phyloP scores from a whole-genome alignment of 1,140 invertebrate species.

The Bombus ignitus region DNA sequence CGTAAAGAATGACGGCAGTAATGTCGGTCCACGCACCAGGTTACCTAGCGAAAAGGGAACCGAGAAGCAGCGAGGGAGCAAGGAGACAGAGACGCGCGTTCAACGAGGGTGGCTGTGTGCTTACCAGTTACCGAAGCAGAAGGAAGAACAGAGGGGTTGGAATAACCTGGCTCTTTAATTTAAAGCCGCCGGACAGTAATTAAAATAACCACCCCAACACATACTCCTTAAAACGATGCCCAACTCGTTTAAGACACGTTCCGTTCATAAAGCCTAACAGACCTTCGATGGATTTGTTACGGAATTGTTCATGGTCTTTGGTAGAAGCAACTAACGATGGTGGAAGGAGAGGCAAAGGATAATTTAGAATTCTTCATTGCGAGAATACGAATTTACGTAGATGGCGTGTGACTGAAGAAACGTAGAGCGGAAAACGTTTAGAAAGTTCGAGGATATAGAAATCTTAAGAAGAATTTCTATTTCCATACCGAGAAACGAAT shows the following conservation, averaged over 20 bases:
- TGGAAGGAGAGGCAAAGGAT: neutral
- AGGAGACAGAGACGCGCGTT: conserved; percentile 13
- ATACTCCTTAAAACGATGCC: conserved; percentile 77
- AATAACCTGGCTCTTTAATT: conserved; percentile 82
- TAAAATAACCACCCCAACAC: conserved; percentile 81
- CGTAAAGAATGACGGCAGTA: conserved; percentile 75
- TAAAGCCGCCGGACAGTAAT: conserved; percentile 82
- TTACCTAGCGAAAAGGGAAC: conserved; percentile 42
- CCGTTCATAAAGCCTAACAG: neutral
- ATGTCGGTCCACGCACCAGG: conserved; percentile 66
- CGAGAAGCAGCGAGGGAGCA: neutral
- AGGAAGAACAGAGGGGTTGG: conserved; percentile 68
- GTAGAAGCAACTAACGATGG: neutral
- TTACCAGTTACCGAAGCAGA: conserved; percentile 71
- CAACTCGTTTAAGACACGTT: conserved; percentile 63
- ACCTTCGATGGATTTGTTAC: neutral
- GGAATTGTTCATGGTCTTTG: neutral
- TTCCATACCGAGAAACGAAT: neutral
- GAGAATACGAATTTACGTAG: no score
- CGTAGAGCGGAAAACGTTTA: neutral
- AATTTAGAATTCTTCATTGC: no score
- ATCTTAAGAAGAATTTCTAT: neutral
- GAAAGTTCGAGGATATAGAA: neutral
- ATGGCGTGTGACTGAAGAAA: neutral
- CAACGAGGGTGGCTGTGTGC: conserved; percentile 55